phyloP scores from a whole-genome alignment of 1,140 invertebrate species.

The Diprion similis region DNA sequence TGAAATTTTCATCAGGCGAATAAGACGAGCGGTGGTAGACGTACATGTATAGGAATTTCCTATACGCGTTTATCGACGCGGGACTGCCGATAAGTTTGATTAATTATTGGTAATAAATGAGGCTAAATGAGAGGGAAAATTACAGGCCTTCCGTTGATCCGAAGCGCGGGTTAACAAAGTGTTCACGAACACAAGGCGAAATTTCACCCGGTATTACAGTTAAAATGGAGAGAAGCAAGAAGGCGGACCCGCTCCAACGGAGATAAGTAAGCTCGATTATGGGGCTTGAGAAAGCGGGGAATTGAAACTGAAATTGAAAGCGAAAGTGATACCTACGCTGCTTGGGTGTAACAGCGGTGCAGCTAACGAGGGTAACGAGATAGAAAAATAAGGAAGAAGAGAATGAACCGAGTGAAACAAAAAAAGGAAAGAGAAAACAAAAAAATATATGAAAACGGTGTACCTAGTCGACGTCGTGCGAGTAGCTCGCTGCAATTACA shows the following conservation, averaged over 20 bases:
- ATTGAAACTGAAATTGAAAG: slow-evolving; percentile 5
- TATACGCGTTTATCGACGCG: no score
- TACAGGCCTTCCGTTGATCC: no score
- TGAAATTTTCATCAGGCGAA: not conserved
- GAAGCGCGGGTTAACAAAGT: no score
- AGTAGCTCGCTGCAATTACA: not conserved
- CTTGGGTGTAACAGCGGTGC: not conserved
- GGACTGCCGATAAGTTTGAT: no score
- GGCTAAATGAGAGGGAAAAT: no score
- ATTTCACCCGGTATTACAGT: not conserved
- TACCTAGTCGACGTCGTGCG: not conserved
- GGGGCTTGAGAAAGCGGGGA: not conserved
- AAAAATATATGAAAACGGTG: no score
- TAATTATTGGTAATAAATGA: no score
- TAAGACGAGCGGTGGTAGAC: no score
- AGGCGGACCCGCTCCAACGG: not conserved
- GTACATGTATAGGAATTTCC: not conserved
- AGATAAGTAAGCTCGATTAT: not conserved
- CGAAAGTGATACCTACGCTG: not conserved
- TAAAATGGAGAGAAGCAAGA: not conserved
- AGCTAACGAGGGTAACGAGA: not conserved
- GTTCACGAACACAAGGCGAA: not conserved
- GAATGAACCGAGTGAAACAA: slow-evolving; percentile 12
- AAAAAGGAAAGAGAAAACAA: not conserved
- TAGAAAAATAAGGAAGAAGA: slow-evolving; percentile 11